phyloP scores from a whole-genome alignment of 2,113 vertebrate species.

The Bujurquina vittata region DNA sequence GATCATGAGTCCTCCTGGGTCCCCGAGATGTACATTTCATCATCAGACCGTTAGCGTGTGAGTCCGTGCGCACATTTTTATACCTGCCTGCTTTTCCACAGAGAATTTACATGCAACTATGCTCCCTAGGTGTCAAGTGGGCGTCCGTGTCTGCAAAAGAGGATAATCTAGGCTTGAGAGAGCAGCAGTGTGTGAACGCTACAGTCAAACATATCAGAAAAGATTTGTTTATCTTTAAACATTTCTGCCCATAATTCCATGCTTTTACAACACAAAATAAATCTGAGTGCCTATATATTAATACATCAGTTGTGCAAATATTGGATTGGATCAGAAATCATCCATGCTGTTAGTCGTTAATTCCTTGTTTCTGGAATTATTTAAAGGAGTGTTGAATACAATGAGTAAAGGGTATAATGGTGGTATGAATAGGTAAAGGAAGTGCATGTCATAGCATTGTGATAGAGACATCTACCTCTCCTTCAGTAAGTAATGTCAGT shows the following conservation, averaged over 20 bases:
- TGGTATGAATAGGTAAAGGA: neutral
- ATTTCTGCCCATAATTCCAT: neutral
- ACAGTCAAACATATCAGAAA: neutral
- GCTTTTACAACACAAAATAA: neutral
- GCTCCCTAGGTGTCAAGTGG: too few relatives aligned
- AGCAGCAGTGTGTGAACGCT: neutral
- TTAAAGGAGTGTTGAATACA: neutral
- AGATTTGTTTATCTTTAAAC: neutral
- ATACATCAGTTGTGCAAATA: too few relatives aligned
- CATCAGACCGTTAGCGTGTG: too few relatives aligned
- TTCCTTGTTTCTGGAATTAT: neutral
- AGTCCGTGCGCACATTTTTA: too few relatives aligned
- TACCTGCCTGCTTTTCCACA: too few relatives aligned
- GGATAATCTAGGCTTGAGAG: neutral
- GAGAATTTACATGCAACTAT: too few relatives aligned
- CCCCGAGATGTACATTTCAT: too few relatives aligned
- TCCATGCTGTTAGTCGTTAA: neutral
- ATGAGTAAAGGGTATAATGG: neutral
- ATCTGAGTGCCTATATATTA: neutral
- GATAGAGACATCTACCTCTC: constrained; percentile 22
- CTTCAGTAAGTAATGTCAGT: constrained; percentile 6
- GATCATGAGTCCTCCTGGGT: too few relatives aligned
- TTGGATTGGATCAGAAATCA: neutral
- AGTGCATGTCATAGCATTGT: neutral
- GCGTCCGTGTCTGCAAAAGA: too few relatives aligned